phyloP scores from a whole-genome alignment of 64 coral and sea anemone species.

The Dendronephthya gigantea region DNA sequence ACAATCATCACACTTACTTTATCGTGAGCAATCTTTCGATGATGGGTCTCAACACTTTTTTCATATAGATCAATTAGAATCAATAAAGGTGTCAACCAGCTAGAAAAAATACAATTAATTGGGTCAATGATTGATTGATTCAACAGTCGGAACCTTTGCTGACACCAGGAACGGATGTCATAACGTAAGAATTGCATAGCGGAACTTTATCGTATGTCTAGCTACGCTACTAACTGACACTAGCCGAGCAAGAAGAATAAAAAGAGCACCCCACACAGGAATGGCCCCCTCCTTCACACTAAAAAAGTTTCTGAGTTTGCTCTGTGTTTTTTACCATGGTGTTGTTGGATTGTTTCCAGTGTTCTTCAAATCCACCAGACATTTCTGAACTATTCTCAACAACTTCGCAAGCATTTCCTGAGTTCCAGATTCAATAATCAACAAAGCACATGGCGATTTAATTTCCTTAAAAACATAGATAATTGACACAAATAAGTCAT shows the following conservation, averaged over 20 bases:
- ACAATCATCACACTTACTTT: slow-evolving; percentile 40
- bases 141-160: too few species aligned
- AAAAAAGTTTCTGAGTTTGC: neutral
- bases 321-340: neutral
- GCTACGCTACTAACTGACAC: too few species aligned
- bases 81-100: slow-evolving; percentile 69
- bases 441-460: slow-evolving; percentile 59
- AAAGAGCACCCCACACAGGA: too few species aligned
- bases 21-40: slow-evolving; percentile 67
- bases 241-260: too few species aligned
- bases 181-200: too few species aligned
- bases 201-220: too few species aligned
- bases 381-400: slow-evolving; percentile 56
- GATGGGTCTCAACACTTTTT: slow-evolving; percentile 59
- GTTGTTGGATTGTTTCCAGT: neutral
- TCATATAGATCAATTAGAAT: slow-evolving; percentile 74
- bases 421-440: slow-evolving; percentile 45
- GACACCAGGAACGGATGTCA: too few species aligned
- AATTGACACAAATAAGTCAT: neutral
- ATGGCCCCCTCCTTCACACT: neutral
- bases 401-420: slow-evolving; percentile 45
- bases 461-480: slow-evolving; percentile 47
- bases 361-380: slow-evolving; percentile 28
- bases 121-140: too few species aligned
- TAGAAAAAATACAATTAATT: neutral